Base-by-base conservation (phyloP, 2,888 invertebrate species). In the Nomada fabriciana region DNA sequence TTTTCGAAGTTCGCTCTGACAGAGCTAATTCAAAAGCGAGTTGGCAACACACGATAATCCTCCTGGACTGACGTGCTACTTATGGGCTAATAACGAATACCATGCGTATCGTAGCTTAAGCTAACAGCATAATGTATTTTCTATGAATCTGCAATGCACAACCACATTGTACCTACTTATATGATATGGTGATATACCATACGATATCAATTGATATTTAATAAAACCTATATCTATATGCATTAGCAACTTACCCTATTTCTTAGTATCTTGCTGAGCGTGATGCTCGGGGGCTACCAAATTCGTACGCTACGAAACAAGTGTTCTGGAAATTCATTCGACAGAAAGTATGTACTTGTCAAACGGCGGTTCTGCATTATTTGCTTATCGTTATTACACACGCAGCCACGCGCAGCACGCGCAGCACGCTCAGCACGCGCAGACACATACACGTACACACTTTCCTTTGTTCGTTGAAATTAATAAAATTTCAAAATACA, bases 91-190 rank as follows among this genome's bases (percentile, higher is more conserved):
- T 9, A 25, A 42, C 42, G 25, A 52, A 23, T 60, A 69, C 64
- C 60, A 72, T 59, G 50, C 72, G 80, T 70, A 64, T 82, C 82
- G 83, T 87, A 77, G 84, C 71, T 84, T 87, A 91, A 91, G 89
- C 89, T 91, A 90, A 90, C 83, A 73, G 89, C 91, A 89, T 91
- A 90, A 91, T 88, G 29, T 71, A 88, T 93, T 93, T 93, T 93
- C 90, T 93, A 93, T 92, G 91, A 93, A 92, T 93, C 91, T 91
- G 92, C 92, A 92, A 92, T 93, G 92, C 93, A 93, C 93, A 93
- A 93, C 90, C 88, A 70, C 75, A 89, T 91, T 92, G 91, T 93
- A 93, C 87, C 91, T 91, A 89, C 85, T 78, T 79, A 61, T 23
- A 53, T 15, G 86, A 64, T 91, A 90, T 89, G 80, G 57, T 11